phyloP scores from a whole-genome alignment of 2,797 vertebrate genomes.

The Saxicola maurus region DNA sequence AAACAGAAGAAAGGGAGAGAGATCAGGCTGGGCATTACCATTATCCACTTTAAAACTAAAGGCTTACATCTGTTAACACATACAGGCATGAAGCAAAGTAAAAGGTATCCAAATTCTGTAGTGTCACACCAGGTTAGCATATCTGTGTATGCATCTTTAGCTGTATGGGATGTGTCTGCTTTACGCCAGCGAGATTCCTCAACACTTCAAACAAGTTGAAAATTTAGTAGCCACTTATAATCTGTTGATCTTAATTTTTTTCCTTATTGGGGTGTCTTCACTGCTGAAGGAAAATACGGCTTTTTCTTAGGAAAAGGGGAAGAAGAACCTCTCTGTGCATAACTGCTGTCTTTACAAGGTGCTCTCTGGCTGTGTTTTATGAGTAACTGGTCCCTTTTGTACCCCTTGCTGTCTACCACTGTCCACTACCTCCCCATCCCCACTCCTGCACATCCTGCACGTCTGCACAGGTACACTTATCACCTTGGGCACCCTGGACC shows the following conservation, averaged over 20 bases:
- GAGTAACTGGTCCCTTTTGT: background rate
- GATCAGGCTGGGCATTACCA: background rate
- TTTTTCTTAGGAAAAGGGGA: background rate
- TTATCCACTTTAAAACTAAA: background rate
- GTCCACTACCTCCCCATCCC: background rate
- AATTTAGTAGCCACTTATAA: background rate
- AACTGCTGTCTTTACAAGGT: background rate
- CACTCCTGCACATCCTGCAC: background rate
- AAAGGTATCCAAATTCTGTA: background rate
- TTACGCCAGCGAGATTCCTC: background rate
- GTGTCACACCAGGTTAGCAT: background rate
- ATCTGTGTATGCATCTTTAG: background rate
- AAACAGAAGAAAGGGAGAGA: background rate
- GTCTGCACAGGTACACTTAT: background rate
- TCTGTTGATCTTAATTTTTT: background rate
- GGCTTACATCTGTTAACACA: background rate
- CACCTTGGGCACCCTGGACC: fast-evolving
- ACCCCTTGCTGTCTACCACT: background rate
- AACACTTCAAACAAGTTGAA: background rate
- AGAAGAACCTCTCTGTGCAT: fast-evolving
- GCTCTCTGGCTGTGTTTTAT: background rate
- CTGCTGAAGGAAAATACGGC: background rate
- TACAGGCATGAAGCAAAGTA: background rate
- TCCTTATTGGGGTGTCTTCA: fast-evolving
- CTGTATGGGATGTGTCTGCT: background rate